Evolutionary conservation across 2,888 invertebrate genomes (phyloP).

Genomic region (Spilarctia lutea): DNA sequence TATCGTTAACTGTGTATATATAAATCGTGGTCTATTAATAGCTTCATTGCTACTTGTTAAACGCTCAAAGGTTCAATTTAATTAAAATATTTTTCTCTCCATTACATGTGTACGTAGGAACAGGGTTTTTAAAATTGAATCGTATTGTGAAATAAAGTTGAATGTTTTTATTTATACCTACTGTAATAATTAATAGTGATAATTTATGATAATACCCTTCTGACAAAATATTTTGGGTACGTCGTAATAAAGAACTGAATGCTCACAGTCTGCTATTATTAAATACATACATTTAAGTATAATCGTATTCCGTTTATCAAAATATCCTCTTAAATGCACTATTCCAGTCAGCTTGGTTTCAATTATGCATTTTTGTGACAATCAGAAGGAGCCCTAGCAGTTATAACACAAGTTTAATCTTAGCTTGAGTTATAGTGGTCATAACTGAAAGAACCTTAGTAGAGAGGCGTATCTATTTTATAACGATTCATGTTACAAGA

Average conservation of each 20-base stretch:
- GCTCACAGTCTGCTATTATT: background rate
- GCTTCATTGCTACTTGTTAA: constrained; percentile 38
- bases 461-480: too few species aligned
- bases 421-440: too few species aligned
- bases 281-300: too few species aligned
- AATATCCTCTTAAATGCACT: too few species aligned
- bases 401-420: too few species aligned
- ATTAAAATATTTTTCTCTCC: constrained; percentile 33
- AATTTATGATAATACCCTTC: background rate
- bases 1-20: constrained; percentile 15
- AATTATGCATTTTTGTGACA: too few species aligned
- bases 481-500: too few species aligned
- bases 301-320: too few species aligned
- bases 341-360: too few species aligned
- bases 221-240: background rate
- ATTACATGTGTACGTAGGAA: background rate
- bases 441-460: too few species aligned
- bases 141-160: constrained; percentile 1
- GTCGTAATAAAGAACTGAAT: background rate
- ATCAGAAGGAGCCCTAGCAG: too few species aligned
- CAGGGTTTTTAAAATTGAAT: background rate
- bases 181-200: background rate
- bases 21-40: constrained; percentile 28
- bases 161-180: background rate
- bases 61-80: constrained; percentile 24